These are phyloP conservation scores for Drosophila anceps DNA, from an alignment of 2,888 invertebrate species.

Conservation along the genomic window DNA sequence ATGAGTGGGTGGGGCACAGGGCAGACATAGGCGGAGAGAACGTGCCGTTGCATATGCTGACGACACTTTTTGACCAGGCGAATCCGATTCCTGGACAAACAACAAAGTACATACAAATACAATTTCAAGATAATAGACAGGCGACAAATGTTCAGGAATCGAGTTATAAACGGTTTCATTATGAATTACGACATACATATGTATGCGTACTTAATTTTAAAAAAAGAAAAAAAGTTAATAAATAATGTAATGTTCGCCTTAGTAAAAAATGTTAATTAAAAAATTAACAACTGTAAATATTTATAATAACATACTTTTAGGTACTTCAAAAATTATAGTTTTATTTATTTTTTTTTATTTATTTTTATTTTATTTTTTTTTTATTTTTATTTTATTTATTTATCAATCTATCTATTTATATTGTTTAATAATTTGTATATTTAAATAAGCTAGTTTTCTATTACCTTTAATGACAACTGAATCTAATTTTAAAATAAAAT, in stretches of 20 bases:
- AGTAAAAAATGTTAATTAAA: neutral
- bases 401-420: too few species aligned
- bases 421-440: too few species aligned
- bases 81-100: conserved; percentile 6
- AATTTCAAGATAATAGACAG: conserved; percentile 8
- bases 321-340: neutral
- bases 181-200: too few species aligned
- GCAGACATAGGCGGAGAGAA: neutral
- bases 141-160: neutral
- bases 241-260: neutral
- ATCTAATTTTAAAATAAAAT: too few species aligned
- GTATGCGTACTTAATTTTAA: too few species aligned
- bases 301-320: conserved; percentile 12
- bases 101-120: conserved; percentile 19
- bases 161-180: neutral
- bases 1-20: neutral
- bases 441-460: too few species aligned
- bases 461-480: too few species aligned
- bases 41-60: conserved; percentile 23
- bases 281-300: neutral
- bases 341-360: too few species aligned
- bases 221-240: neutral
- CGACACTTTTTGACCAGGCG: conserved; percentile 15
- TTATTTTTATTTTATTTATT: too few species aligned
- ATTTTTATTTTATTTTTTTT: too few species aligned